A percentile compares a stretch with the other conserved stretches of the same genome.
These are phyloP conservation scores for Saguinus imperator DNA, from an alignment of 2,113 vertebrate species.

Conservation along the genomic window DNA sequence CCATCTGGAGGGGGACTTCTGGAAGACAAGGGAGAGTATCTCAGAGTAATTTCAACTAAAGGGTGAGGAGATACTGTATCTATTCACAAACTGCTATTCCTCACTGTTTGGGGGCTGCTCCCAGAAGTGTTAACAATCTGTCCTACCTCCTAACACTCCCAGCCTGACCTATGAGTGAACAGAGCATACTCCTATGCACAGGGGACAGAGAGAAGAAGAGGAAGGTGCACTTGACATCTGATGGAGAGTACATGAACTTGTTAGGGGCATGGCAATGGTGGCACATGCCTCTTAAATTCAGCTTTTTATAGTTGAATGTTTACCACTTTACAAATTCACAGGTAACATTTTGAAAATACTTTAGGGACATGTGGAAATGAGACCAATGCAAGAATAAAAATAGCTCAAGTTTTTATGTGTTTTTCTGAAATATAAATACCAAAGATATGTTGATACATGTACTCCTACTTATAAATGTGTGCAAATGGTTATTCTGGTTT, in stretches of 20 bases:
- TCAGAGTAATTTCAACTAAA: not conserved
- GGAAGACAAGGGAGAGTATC: not conserved
- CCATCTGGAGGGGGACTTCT: not conserved
- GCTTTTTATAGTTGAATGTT: not conserved
- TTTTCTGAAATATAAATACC: conserved; percentile 27
- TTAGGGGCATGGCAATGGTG: not conserved
- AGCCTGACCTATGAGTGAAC: not conserved
- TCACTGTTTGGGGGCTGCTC: not conserved
- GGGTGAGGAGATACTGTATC: not conserved
- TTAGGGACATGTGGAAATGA: not conserved
- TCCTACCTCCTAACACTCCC: not conserved
- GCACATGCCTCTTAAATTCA: not conserved
- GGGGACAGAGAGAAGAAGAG: not conserved
- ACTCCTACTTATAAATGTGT: not conserved
- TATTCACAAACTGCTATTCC: not conserved
- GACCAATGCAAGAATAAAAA: not conserved
- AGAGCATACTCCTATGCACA: not conserved
- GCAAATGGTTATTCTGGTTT: no score
- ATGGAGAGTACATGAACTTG: rapidly evolving
- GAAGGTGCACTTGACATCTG: not conserved
- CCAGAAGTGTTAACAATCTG: not conserved
- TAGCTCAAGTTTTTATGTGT: not conserved
- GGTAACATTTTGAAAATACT: conserved; percentile 42
- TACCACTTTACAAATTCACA: conserved; percentile 31
- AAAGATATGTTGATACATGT: not conserved